These are phyloP conservation scores for Archips crataeganus DNA, from an alignment of 2,888 invertebrate species.

Conservation along the genomic window DNA sequence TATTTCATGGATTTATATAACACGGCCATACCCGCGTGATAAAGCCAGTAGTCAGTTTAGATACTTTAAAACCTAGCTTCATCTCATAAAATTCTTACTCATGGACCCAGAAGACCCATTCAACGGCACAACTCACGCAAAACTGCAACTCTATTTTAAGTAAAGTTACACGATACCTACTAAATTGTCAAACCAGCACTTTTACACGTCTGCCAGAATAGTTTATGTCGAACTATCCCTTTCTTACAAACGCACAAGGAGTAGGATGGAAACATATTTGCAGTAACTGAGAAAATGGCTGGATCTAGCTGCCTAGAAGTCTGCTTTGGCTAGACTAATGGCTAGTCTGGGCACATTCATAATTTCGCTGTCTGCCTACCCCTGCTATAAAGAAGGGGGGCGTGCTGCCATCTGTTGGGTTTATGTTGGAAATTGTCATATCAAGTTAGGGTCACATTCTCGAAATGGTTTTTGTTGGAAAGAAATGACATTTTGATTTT, in stretches of 20 bases:
- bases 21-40: too few relatives aligned
- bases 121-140: not conserved
- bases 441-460: not conserved
- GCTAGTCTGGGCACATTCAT: conserved; percentile 31
- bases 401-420: not conserved
- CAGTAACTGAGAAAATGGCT: not conserved
- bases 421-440: not conserved
- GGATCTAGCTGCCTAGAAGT: conserved; percentile 2
- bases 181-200: conserved; percentile 33
- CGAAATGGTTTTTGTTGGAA: too few relatives aligned
- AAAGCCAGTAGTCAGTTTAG: too few relatives aligned
- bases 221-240: not conserved
- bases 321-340: conserved; percentile 31
- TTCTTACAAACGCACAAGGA: not conserved
- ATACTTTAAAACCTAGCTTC: too few relatives aligned
- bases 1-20: too few relatives aligned
- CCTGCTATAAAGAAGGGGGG: not conserved
- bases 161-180: conserved; percentile 22
- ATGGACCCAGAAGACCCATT: not conserved
- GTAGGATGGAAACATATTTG: not conserved
- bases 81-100: not conserved
- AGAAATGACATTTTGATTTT: too few relatives aligned
- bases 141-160: conserved; percentile 2
- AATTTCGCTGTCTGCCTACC: conserved; percentile 33
- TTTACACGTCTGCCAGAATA: conserved; percentile 2